Base-by-base conservation (phyloP, 1,140 invertebrate species). In the Zaprionus africanus region DNA sequence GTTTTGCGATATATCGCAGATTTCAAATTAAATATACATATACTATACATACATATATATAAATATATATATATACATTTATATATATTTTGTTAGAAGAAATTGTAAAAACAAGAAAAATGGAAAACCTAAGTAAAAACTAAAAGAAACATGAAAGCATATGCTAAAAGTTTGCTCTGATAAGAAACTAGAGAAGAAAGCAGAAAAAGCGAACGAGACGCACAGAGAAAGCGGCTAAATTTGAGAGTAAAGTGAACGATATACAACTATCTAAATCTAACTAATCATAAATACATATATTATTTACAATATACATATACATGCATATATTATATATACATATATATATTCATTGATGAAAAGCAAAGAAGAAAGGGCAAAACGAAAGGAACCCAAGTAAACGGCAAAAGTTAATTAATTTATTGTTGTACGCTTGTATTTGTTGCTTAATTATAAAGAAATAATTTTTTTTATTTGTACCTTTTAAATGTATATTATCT, bases 381-480 rank as follows among this genome's bases (percentile, higher is more conserved):
- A 38, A 58, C 57, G 57, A 46, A 74, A 70, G 49, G 51, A 62
- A 80, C 49, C 57, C 61, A 79, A 81, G 71, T 68, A 67, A 66
- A 81, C 75, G 62, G 76, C 69, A 86, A 82, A 79, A 78, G 70
- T 82, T 79, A 76, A 76, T 79, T 76, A 74, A 86, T 73, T 87
- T 71, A 86, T 86, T 86, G 82, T 82, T 86, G 81, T 81, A 78
- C 76, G 79, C 82, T 86, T 86, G 63, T 76, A 80, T 87, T 87
- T 87, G 83, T 87, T 87, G 82, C 79, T 87, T 87, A 87, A 82
- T 87, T 87, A 86, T 87, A 87, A 86, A 78, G 31, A 74, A 76
- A 65, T 34, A 34, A 56, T 76, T 73, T 77, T 80, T 77, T 80
- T 68, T 69, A 74, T 62, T 68, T 78, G 69, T 80, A 80, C 64